Percentiles rank a stretch among this genome's conserved stretches.
Evolutionary conservation across 2,888 invertebrate species (phyloP).

Genomic region (Stictocephala bisonia): DNA sequence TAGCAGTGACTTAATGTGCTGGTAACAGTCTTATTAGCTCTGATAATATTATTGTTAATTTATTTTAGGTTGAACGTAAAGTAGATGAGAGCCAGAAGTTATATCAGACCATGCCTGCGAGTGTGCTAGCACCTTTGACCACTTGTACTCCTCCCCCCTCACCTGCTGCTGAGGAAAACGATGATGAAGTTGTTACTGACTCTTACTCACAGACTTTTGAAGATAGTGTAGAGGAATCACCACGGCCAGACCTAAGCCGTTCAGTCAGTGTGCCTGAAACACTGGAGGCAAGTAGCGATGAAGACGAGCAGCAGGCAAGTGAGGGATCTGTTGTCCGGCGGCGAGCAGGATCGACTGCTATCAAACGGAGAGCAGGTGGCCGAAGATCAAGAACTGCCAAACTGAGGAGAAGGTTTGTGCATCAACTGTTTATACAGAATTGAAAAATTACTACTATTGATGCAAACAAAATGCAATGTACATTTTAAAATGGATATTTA

Average conservation of each 20-base stretch:
- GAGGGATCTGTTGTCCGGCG: constrained; percentile 52
- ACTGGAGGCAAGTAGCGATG: constrained; percentile 51
- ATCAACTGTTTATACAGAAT: too few species aligned
- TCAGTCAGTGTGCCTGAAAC: constrained; percentile 55
- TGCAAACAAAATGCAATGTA: too few species aligned
- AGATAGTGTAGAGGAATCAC: constrained; percentile 61
- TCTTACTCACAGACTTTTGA: constrained; percentile 64
- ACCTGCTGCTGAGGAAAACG: constrained; percentile 54
- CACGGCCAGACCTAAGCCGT: constrained; percentile 48
- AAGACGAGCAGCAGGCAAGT: constrained; percentile 42
- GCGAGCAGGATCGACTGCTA: constrained; percentile 73
- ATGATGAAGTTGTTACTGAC: constrained; percentile 56
- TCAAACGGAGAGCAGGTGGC: constrained; percentile 75
- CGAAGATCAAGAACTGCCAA: constrained; percentile 73
- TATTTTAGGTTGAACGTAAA: constrained; percentile 70
- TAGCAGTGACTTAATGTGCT: too few species aligned
- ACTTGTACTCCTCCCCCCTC: background rate
- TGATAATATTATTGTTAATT: too few species aligned
- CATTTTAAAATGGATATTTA: too few species aligned
- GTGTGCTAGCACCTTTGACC: constrained; percentile 62
- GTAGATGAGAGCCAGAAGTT: constrained; percentile 72
- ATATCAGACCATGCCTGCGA: constrained; percentile 78
- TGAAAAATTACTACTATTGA: too few species aligned
- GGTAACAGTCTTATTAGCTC: background rate
- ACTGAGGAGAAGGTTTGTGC: constrained; percentile 71